These are phyloP conservation scores for Ochropleura plecta DNA, from an alignment of 2,888 invertebrate species.

Conservation along the genomic window DNA sequence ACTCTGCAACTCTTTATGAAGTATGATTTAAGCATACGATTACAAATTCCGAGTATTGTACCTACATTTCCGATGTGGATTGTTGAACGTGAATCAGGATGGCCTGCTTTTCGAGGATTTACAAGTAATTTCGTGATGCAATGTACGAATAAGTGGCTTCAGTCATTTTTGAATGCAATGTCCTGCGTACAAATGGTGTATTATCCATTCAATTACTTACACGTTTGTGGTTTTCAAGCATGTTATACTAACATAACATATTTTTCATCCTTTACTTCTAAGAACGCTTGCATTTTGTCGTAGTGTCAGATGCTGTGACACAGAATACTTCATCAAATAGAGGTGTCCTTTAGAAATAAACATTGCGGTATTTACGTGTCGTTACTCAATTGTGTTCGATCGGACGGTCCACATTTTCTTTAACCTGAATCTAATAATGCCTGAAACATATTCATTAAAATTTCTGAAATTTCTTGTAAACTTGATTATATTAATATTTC, in stretches of 20 bases:
- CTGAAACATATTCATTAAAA: not conserved
- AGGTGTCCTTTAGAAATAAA: not conserved
- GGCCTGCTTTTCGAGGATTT: conserved; percentile 69
- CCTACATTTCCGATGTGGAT: conserved; percentile 64
- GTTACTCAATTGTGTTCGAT: not conserved
- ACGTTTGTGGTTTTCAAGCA: conserved; percentile 12
- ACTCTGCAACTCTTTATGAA: conserved; percentile 58
- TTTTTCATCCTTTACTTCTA: conserved; percentile 16
- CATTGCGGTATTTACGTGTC: not conserved
- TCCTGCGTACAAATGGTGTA: conserved; percentile 34
- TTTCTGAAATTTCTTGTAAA: conserved; percentile 1
- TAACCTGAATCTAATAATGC: not conserved
- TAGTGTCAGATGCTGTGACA: not conserved
- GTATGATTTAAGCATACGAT: conserved; percentile 68
- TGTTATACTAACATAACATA: conserved; percentile 22
- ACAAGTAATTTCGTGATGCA: conserved; percentile 66
- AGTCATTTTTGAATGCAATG: conserved; percentile 55
- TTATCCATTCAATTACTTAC: conserved; percentile 17
- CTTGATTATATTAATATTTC: not conserved
- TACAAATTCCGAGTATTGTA: conserved; percentile 71
- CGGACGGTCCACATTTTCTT: not conserved
- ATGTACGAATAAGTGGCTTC: conserved; percentile 58
- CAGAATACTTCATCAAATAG: conserved; percentile 4
- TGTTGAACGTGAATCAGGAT: conserved; percentile 74
- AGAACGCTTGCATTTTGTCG: conserved; percentile 25